phyloP scores from a whole-genome alignment of 92 coral and sea anemone genomes.

The Plumapathes pennacea region DNA sequence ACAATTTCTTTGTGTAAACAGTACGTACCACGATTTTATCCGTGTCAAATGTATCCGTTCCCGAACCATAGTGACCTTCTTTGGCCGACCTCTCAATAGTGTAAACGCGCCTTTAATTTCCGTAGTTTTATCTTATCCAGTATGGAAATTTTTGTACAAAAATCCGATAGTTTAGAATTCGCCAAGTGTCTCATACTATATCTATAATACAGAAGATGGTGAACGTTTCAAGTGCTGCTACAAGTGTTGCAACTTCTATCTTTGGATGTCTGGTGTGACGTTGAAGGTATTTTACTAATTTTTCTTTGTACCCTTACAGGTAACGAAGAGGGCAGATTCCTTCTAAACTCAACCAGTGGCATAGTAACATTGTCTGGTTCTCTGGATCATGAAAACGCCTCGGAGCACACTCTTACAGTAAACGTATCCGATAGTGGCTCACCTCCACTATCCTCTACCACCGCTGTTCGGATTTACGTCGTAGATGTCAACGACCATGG shows the following conservation, averaged over 20 bases:
- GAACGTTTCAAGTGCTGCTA: too few relatives aligned
- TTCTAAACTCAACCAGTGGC: constrained; percentile 33
- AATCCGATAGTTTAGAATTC: neutral
- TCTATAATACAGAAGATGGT: neutral
- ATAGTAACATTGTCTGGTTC: constrained; percentile 25
- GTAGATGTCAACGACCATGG: constrained; percentile 55
- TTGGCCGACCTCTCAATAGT: too few relatives aligned
- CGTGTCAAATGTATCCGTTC: too few relatives aligned
- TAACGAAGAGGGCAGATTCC: constrained; percentile 33
- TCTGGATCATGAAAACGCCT: constrained; percentile 49
- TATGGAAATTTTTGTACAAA: too few relatives aligned
- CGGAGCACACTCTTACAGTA: constrained; percentile 35
- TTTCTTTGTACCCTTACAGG: constrained; percentile 7
- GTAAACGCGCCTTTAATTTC: too few relatives aligned
- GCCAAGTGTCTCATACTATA: neutral
- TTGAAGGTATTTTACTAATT: neutral
- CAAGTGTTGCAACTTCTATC: too few relatives aligned
- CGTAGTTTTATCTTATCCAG: too few relatives aligned
- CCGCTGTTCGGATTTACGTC: constrained; percentile 10
- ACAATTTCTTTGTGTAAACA: too few relatives aligned
- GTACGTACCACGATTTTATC: too few relatives aligned
- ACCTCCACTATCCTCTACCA: constrained; percentile 33
- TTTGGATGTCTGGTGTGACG: too few relatives aligned
- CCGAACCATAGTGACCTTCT: too few relatives aligned
- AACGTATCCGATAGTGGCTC: constrained; percentile 46